phyloP scores from a whole-genome alignment of 1,140 invertebrate genomes.

The Hormaphis cornu region DNA sequence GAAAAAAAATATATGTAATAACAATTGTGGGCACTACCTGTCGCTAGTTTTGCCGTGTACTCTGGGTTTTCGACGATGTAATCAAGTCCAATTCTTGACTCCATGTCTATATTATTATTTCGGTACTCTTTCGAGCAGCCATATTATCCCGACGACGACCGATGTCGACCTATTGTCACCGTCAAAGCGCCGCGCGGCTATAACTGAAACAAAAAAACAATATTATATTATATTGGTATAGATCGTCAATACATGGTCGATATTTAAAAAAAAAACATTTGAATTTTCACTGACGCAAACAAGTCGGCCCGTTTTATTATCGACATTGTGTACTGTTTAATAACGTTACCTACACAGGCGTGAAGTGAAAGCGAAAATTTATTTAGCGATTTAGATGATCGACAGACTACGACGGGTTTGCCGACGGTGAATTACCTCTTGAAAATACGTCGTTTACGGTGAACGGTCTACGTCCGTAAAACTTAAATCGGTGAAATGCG shows the following conservation, averaged over 20 bases:
- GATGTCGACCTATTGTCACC: not conserved
- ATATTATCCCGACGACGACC: conserved; percentile 4
- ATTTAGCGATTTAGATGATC: conserved; percentile 5
- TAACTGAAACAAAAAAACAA: not conserved
- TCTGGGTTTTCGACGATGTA: conserved; percentile 88
- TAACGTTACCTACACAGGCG: not conserved
- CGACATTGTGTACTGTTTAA: not conserved
- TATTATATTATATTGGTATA: too few relatives aligned
- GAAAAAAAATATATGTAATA: not conserved
- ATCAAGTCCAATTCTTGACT: conserved; percentile 80
- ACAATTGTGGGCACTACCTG: conserved; percentile 46
- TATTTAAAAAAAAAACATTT: too few relatives aligned
- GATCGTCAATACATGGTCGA: too few relatives aligned
- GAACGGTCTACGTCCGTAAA: not conserved
- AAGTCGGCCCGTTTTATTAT: too few relatives aligned
- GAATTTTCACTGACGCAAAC: too few relatives aligned
- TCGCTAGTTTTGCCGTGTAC: conserved; percentile 81
- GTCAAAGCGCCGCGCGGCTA: not conserved
- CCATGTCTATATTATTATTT: conserved; percentile 44
- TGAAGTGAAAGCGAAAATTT: conserved; percentile 21
- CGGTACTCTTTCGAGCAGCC: not conserved
- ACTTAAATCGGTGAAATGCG: too few relatives aligned
- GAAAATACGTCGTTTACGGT: not conserved
- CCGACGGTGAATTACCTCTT: not conserved
- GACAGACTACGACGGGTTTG: not conserved